These are phyloP conservation scores for Vimba vimba DNA, from an alignment of 2,113 vertebrate genomes.

Conservation along the genomic window DNA sequence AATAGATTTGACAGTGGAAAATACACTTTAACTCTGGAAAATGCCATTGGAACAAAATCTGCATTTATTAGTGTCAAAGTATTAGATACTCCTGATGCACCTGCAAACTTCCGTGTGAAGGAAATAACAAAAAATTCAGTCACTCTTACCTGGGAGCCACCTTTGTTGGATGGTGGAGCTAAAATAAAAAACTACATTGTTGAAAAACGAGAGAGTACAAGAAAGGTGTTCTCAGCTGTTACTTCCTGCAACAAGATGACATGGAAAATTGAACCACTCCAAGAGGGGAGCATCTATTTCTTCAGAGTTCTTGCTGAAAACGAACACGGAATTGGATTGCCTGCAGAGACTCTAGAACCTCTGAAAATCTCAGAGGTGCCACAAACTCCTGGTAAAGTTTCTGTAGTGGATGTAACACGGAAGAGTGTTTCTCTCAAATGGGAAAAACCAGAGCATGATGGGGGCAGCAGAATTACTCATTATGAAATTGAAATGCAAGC, in stretches of 20 bases:
- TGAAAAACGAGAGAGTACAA: conserved; percentile 96
- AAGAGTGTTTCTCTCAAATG: conserved; percentile 89
- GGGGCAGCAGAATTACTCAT: conserved; percentile 92
- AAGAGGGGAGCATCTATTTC: conserved; percentile 92
- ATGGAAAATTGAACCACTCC: conserved; percentile 92
- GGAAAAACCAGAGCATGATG: conserved; percentile 95
- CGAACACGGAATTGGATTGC: conserved; percentile 92
- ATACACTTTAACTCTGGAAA: conserved; percentile 92
- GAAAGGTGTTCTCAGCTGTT: conserved; percentile 92
- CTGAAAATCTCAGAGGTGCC: conserved; percentile 96
- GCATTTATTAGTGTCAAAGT: conserved; percentile 95
- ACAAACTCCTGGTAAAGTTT: conserved; percentile 96
- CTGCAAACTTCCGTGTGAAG: conserved; percentile 88
- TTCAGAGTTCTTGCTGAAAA: conserved; percentile 96
- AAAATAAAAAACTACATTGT: conserved; percentile 97
- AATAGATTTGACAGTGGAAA: conserved; percentile 96
- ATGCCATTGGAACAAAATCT: conserved; percentile 92
- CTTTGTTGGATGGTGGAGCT: conserved; percentile 91
- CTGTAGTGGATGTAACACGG: conserved; percentile 88
- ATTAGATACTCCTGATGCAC: conserved; percentile 93
- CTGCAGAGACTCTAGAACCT: conserved; percentile 86
- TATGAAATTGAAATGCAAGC: conserved; percentile 95
- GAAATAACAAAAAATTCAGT: conserved; percentile 94
- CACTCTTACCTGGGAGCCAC: conserved; percentile 94
- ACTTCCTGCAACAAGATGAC: conserved; percentile 93